A percentile compares a stretch with the other conserved stretches of the same genome.
phyloP scores from a whole-genome alignment of 2,797 vertebrate species.

The Choloepus didactylus region DNA sequence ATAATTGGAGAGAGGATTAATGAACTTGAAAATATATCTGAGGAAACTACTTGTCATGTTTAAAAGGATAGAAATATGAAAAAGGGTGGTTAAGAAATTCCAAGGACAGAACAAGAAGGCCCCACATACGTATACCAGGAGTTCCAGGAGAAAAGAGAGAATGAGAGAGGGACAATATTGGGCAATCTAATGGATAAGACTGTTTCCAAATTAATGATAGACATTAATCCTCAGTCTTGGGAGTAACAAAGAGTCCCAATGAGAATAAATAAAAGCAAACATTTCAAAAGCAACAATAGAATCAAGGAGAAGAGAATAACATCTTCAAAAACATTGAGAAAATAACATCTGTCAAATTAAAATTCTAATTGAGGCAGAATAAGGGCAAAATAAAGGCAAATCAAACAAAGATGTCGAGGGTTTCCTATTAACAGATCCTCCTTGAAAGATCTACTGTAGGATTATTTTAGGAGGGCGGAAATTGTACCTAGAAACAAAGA shows the following conservation, averaged over 20 bases:
- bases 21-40: not conserved
- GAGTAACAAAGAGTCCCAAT: not conserved
- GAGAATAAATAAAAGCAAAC: slow-evolving; percentile 22
- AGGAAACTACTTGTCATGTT: slow-evolving; percentile 8
- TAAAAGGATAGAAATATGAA: not conserved
- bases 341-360: not conserved
- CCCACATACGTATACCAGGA: not conserved
- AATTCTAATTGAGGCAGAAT: not conserved
- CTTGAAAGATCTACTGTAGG: not conserved
- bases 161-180: not conserved
- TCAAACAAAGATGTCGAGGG: not conserved
- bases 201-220: not conserved
- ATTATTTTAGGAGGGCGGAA: not conserved
- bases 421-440: not conserved
- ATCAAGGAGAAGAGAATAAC: not conserved
- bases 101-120: not conserved
- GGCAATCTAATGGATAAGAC: not conserved
- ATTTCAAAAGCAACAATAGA: not conserved
- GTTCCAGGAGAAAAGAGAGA: not conserved
- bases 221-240: not conserved
- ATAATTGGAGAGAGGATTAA: not conserved
- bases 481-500: not conserved
- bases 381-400: not conserved
- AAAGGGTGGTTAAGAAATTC: not conserved
- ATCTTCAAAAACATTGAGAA: not conserved